These are phyloP conservation scores for Channallabes apus DNA, from an alignment of 2,797 vertebrate genomes.

Conservation along the genomic window DNA sequence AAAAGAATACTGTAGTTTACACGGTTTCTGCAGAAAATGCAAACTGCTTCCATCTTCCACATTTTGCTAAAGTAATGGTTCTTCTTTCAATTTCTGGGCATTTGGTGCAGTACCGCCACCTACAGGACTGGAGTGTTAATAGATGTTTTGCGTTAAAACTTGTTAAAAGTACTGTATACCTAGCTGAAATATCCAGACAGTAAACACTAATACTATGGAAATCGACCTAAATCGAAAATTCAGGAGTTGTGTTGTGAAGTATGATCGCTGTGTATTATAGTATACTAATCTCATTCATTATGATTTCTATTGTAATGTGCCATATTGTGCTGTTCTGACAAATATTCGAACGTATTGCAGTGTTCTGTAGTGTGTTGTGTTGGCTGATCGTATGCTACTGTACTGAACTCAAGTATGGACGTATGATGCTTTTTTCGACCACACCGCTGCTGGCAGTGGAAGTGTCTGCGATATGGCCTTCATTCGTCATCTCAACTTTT, in stretches of 20 bases:
- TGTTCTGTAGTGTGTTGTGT: not conserved
- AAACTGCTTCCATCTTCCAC: too few relatives aligned
- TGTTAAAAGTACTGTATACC: too few relatives aligned
- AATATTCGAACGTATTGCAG: not conserved
- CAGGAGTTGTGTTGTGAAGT: not conserved
- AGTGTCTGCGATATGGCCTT: not conserved
- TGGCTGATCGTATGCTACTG: not conserved
- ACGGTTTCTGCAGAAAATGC: too few relatives aligned
- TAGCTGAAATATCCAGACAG: too few relatives aligned
- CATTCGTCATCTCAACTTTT: not conserved
- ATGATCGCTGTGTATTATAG: not conserved
- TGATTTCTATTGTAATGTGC: not conserved
- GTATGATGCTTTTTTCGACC: not conserved
- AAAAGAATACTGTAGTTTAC: too few relatives aligned
- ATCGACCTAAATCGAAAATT: too few relatives aligned
- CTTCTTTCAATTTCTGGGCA: too few relatives aligned
- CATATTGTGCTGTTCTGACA: not conserved
- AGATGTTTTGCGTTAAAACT: too few relatives aligned
- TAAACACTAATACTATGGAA: too few relatives aligned
- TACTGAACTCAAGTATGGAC: not conserved
- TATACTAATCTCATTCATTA: not conserved
- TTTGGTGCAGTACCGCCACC: too few relatives aligned
- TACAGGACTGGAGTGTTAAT: too few relatives aligned
- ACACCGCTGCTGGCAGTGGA: not conserved
- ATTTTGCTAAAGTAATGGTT: too few relatives aligned